Conservation (phyloP, 2,113 vertebrate genomes). For the Amia ocellicauda region DNA sequence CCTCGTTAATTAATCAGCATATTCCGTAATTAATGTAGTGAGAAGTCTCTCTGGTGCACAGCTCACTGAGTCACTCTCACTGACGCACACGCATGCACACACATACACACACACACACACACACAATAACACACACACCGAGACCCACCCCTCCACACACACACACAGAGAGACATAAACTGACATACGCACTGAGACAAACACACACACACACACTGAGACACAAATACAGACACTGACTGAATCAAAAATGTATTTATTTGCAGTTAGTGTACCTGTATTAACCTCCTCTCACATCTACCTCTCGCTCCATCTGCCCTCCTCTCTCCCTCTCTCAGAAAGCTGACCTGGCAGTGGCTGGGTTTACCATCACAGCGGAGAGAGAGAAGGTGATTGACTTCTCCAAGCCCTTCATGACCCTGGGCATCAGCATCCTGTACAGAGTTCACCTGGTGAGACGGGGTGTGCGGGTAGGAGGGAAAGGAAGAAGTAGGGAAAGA, state of each 20-base stretch:
- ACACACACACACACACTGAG: neutral
- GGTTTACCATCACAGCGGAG: conserved; percentile 89
- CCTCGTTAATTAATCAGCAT: neutral
- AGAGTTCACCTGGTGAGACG: conserved; percentile 78
- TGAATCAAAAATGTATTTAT: too few relatives aligned
- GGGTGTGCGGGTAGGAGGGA: too few relatives aligned
- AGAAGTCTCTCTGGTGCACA: conserved; percentile 21
- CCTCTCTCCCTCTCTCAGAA: conserved; percentile 60
- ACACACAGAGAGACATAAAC: conserved; percentile 8
- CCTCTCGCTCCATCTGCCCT: neutral
- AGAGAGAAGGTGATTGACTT: conserved; percentile 91
- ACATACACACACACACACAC: too few relatives aligned
- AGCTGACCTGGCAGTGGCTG: conserved; percentile 83
- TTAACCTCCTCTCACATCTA: neutral
- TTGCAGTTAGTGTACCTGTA: too few relatives aligned
- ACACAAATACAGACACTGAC: conserved; percentile 6
- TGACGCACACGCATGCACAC: too few relatives aligned
- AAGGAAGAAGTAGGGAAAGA: neutral
- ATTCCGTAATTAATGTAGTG: conserved; percentile 41
- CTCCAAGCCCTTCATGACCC: conserved; percentile 89
- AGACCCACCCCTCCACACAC: neutral
- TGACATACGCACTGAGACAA: too few relatives aligned
- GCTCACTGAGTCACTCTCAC: too few relatives aligned
- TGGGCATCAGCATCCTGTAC: conserved; percentile 89
- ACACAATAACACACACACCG: too few relatives aligned